Base-by-base conservation (phyloP, 2,888 invertebrate species). In the Limnephilus auricula region DNA sequence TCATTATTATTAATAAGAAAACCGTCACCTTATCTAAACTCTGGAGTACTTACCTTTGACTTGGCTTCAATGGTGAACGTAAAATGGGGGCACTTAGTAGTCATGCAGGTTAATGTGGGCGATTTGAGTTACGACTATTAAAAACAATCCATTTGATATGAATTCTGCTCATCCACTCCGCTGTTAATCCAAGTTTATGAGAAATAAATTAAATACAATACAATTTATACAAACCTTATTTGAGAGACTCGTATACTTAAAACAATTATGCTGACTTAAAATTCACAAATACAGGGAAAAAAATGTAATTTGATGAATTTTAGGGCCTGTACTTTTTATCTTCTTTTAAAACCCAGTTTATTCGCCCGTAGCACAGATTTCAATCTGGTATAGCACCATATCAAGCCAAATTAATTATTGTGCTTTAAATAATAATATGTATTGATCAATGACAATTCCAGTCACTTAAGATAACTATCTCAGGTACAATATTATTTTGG, bases 51-150 rank as follows among this genome's bases (percentile, higher is more conserved):
- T 6, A 9, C n/a, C 65, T n/a, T 0, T 9, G 18, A 82, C 34
- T 34, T 32, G 25, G 34, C 25, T 82, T 82, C 1, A 80, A 89
- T 79, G 31, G 40, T 79, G 9, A 34, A 82, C 18, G 82, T 82
- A 82, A 82, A 34, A 82, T 82, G 34, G 82, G 65, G 34, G 34
- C 32, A 34, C 34, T 82, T 82, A 34, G 34, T 82, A 34, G 34
- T 82, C 79, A 89, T 89, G 89, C 89, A 80, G 89, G 89, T 79
- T 31, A 31, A 32, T 89, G 79, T 79, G 79, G 79, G 79, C 89
- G 40, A 37, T 40, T 79, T 89, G 80, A 79, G 15, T 89, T 79
- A 89, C 79, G 37, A 89, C 89, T 34, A 45, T 15, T 80, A 80
- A 89, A 89, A 89, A n/a, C 89, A 79, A 79, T 89, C 79, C 15